Percentiles rank a stretch among this genome's conserved stretches.
Evolutionary conservation across 2,888 invertebrate genomes (phyloP).

Genomic region (Metellina segmentata): DNA sequence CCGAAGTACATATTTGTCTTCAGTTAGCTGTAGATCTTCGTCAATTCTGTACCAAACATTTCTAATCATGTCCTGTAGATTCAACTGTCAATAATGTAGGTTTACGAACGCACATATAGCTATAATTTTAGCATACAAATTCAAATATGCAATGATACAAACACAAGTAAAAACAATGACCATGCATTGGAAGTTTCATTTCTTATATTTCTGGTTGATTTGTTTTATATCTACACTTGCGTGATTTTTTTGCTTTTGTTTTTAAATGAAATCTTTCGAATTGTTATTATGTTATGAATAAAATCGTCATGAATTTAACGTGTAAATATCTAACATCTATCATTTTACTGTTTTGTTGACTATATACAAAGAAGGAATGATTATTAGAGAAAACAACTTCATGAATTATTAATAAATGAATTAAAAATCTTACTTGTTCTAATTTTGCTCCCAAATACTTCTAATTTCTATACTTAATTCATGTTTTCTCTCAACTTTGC

Average conservation of each 20-base stretch:
- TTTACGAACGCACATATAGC: slow-evolving; percentile 68
- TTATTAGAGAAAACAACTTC: too few relatives aligned
- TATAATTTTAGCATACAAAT: slow-evolving; percentile 48
- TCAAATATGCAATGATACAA: slow-evolving; percentile 4
- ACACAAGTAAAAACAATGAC: neutral
- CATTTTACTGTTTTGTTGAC: too few relatives aligned
- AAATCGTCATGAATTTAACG: too few relatives aligned
- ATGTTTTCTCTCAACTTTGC: neutral
- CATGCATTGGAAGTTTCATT: neutral
- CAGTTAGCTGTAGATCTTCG: slow-evolving; percentile 71
- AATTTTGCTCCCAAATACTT: neutral
- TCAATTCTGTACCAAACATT: slow-evolving; percentile 52
- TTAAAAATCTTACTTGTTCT: neutral
- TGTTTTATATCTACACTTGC: too few relatives aligned
- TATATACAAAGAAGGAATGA: too few relatives aligned
- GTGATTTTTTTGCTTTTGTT: too few relatives aligned
- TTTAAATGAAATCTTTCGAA: too few relatives aligned
- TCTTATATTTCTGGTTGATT: too few relatives aligned
- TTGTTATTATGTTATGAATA: too few relatives aligned
- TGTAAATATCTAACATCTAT: too few relatives aligned
- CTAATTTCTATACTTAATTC: neutral
- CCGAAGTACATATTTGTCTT: slow-evolving; percentile 54
- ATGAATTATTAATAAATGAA: too few relatives aligned
- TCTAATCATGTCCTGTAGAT: slow-evolving; percentile 57
- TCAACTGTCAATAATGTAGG: slow-evolving; percentile 55